Conservation (phyloP, 2,888 invertebrate genomes). For the Podotricha telesiphe region DNA sequence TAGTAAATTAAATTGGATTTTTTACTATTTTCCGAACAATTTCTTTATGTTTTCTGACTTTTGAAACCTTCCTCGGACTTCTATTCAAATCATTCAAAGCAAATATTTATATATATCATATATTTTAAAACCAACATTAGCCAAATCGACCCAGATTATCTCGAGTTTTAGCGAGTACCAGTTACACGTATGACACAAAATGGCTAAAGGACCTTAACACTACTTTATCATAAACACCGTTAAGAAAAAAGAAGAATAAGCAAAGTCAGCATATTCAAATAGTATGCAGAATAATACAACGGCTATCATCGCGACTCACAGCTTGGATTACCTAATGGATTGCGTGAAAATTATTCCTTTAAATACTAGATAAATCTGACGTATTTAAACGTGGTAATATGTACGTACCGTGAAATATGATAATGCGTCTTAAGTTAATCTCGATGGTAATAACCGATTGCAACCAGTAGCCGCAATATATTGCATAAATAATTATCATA, state of each 20-base stretch:
- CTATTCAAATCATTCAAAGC: too few relatives aligned
- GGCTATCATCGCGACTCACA: constrained; percentile 24
- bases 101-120: too few relatives aligned
- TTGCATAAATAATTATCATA: not conserved
- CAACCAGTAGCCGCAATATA: not conserved
- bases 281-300: constrained; percentile 26
- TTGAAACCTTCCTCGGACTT: too few relatives aligned
- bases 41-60: too few relatives aligned
- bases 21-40: too few relatives aligned
- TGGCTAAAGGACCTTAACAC: too few relatives aligned
- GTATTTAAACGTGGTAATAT: constrained; percentile 24
- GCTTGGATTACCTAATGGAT: constrained; percentile 25
- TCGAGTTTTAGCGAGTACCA: too few relatives aligned
- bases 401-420: constrained; percentile 21
- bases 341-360: constrained; percentile 25
- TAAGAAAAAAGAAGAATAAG: not conserved
- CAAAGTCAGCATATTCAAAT: not conserved
- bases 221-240: too few relatives aligned
- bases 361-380: constrained; percentile 23
- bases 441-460: not conserved
- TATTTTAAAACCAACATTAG: too few relatives aligned
- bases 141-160: too few relatives aligned
- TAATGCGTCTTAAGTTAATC: constrained; percentile 8
- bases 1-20: too few relatives aligned
- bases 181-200: too few relatives aligned